Conservation (phyloP, 1,140 invertebrate genomes). For the fruit fly (Drosophila melanogaster) region DNA sequence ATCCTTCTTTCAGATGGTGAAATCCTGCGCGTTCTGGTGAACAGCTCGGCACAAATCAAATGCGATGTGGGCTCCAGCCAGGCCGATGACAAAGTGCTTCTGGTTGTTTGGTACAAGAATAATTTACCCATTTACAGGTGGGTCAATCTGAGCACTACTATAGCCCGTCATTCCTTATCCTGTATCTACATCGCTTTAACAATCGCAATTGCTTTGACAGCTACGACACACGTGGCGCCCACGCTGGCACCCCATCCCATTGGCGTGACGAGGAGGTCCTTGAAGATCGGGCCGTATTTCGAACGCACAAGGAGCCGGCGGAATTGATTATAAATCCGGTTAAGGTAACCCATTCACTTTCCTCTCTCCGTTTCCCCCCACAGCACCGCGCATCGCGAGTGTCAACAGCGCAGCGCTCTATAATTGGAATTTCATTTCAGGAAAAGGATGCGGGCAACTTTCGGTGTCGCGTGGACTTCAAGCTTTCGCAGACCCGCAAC, state of each 20-base stretch:
- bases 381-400: slow-evolving; percentile 13
- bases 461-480: slow-evolving; percentile 92
- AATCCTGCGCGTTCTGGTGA: slow-evolving; percentile 85
- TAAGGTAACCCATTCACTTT: slow-evolving; percentile 56
- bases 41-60: slow-evolving; percentile 86
- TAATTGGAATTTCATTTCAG: slow-evolving; percentile 85
- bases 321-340: slow-evolving; percentile 84
- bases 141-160: slow-evolving; percentile 24
- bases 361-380: background rate
- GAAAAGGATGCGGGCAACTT: slow-evolving; percentile 90
- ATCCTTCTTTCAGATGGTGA: slow-evolving; percentile 71
- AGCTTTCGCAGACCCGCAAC: slow-evolving; percentile 92
- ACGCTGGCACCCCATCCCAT: slow-evolving; percentile 85
- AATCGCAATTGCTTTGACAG: slow-evolving; percentile 60
- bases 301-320: slow-evolving; percentile 86
- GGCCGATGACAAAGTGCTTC: slow-evolving; percentile 85
- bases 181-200: background rate
- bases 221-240: slow-evolving; percentile 85
- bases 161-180: slow-evolving; percentile 2
- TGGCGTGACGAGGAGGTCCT: slow-evolving; percentile 86
- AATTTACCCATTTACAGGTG: slow-evolving; percentile 87
- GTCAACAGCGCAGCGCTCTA: slow-evolving; percentile 62
- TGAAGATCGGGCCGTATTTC: slow-evolving; percentile 86
- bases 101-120: slow-evolving; percentile 87
- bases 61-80: slow-evolving; percentile 86